A percentile compares a stretch with the other conserved stretches of the same genome.
Conservation (phyloP, 1,140 invertebrate genomes). For the Drosophila erecta region DNA sequence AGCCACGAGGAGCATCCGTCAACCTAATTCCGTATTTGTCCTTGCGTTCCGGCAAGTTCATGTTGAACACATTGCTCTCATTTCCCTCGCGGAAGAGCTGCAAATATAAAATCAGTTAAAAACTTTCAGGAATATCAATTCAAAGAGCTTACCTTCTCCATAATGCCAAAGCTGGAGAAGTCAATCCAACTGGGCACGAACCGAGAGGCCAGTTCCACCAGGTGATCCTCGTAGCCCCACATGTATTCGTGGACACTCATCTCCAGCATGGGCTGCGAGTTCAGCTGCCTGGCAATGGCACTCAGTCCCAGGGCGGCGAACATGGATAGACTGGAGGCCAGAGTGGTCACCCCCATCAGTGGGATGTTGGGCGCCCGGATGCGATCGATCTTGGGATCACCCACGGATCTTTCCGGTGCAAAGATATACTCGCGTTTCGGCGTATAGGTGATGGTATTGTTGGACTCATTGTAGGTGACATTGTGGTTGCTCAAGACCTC, state of each 20-base stretch:
- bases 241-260: constrained; percentile 90
- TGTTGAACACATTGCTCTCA: constrained; percentile 85
- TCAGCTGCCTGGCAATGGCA: constrained; percentile 87
- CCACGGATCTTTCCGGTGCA: constrained; percentile 89
- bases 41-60: constrained; percentile 82
- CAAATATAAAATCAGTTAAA: background rate
- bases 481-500: constrained; percentile 89
- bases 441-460: constrained; percentile 91
- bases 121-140: background rate
- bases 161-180: constrained; percentile 91
- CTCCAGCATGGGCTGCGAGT: constrained; percentile 89
- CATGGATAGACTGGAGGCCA: constrained; percentile 64
- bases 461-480: constrained; percentile 88
- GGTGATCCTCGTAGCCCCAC: constrained; percentile 93
- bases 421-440: constrained; percentile 89
- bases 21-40: constrained; percentile 40
- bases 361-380: constrained; percentile 92
- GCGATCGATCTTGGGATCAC: constrained; percentile 87
- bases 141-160: constrained; percentile 89
- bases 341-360: constrained; percentile 86
- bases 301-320: constrained; percentile 86
- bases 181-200: constrained; percentile 90
- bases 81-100: constrained; percentile 88
- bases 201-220: constrained; percentile 89
- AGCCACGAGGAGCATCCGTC: constrained; percentile 59